Conservation (phyloP, 2,113 vertebrate genomes). For the Toxotes jaculatrix region DNA sequence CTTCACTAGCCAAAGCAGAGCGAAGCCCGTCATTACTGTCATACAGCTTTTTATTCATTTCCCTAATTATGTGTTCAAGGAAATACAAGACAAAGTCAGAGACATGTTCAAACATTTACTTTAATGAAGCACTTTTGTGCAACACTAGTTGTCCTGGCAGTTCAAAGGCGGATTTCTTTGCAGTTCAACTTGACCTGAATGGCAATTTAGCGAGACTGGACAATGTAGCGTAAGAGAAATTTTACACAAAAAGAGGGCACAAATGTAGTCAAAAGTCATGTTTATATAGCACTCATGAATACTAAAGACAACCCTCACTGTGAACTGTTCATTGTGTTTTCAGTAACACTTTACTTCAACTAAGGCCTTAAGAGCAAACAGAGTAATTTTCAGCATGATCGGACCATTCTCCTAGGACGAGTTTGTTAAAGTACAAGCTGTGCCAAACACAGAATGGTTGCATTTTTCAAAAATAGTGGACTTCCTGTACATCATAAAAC, state of each 20-base stretch:
- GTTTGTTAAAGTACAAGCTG: no score
- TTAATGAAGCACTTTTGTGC: background rate
- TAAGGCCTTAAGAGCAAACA: no score
- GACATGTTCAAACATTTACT: background rate
- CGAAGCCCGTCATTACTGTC: slow-evolving; percentile 83
- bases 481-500: no score
- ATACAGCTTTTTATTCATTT: slow-evolving; percentile 81
- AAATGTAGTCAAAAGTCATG: background rate
- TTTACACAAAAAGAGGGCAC: background rate
- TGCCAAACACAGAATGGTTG: no score
- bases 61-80: slow-evolving; percentile 61
- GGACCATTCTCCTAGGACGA: no score
- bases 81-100: slow-evolving; percentile 7
- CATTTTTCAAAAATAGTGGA: no score
- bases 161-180: background rate
- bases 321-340: no score
- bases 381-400: no score
- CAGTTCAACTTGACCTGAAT: background rate
- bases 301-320: no score
- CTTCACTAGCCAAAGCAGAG: slow-evolving; percentile 64
- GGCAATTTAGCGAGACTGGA: no score
- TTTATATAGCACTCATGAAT: background rate
- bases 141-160: background rate
- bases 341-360: no score
- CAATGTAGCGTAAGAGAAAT: no score